Evolutionary conservation across 2,888 invertebrate genomes (phyloP).

Genomic region (Plebejus melissa): DNA sequence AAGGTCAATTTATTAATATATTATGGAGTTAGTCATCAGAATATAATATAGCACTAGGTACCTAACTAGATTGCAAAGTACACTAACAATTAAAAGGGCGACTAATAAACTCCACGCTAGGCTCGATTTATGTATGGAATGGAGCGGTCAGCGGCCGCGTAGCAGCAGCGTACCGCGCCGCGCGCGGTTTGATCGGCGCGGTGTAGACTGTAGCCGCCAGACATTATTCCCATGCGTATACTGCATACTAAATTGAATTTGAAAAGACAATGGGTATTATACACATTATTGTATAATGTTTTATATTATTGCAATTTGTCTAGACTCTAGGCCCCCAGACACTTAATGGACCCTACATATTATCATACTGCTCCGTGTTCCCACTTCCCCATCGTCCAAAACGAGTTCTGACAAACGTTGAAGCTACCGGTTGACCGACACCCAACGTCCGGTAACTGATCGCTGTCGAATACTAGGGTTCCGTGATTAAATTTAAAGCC

Average conservation of each 20-base stretch:
- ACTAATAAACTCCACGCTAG: too few relatives aligned
- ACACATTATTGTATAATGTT: too few relatives aligned
- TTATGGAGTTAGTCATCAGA: neutral
- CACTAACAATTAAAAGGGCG: neutral
- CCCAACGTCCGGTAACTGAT: conserved; percentile 4
- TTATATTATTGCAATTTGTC: too few relatives aligned
- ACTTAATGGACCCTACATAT: neutral
- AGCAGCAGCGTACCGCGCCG: too few relatives aligned
- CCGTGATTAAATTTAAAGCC: neutral
- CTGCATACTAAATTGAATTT: too few relatives aligned
- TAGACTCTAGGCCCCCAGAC: neutral
- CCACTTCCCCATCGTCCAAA: neutral
- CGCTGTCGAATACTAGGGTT: neutral
- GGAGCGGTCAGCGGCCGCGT: too few relatives aligned
- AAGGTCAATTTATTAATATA: conserved; percentile 4
- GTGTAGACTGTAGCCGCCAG: too few relatives aligned
- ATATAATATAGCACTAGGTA: neutral
- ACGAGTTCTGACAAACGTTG: neutral
- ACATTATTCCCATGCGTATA: too few relatives aligned
- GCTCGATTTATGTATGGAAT: too few relatives aligned
- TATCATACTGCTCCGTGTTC: neutral
- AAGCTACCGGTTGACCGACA: conserved; percentile 5
- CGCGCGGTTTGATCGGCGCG: too few relatives aligned
- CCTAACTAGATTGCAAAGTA: neutral
- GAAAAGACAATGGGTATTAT: too few relatives aligned